Evolutionary conservation across 2,888 invertebrate species (phyloP).

Genomic region (Callyntrura sp.): DNA sequence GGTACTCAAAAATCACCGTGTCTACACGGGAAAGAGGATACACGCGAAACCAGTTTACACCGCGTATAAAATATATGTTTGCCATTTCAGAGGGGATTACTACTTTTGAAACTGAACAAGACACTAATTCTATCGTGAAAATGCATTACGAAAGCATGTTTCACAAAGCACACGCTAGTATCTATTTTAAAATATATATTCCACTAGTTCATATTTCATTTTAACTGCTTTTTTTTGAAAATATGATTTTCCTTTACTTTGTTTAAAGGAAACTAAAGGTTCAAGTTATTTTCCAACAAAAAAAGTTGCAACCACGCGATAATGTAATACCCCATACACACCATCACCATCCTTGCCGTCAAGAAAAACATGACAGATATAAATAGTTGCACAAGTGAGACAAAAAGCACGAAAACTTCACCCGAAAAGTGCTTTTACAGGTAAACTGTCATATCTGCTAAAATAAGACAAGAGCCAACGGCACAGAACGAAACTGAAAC

Average conservation of each 20-base stretch:
- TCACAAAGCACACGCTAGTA: neutral
- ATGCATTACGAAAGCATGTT: neutral
- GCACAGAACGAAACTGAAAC: neutral
- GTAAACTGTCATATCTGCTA: conserved; percentile 73
- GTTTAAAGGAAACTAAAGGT: neutral
- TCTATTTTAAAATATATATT: neutral
- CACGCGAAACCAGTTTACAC: neutral
- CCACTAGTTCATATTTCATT: neutral
- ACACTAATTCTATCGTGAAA: neutral
- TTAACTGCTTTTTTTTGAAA: conserved; percentile 10
- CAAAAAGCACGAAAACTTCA: conserved; percentile 45
- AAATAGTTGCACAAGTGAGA: conserved; percentile 36
- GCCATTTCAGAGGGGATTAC: neutral
- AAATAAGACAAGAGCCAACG: conserved; percentile 5
- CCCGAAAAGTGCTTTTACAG: conserved; percentile 73
- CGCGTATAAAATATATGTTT: conserved; percentile 1
- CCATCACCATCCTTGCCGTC: neutral
- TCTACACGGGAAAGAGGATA: neutral
- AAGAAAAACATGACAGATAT: conserved; percentile 60
- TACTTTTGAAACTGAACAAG: neutral
- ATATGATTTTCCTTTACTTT: neutral
- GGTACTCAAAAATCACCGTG: neutral
- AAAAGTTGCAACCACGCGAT: neutral
- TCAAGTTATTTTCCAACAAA: neutral
- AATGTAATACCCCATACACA: conserved; percentile 3